Conservation (phyloP, 1,140 invertebrate genomes). For the Cecropterus lyciades region DNA sequence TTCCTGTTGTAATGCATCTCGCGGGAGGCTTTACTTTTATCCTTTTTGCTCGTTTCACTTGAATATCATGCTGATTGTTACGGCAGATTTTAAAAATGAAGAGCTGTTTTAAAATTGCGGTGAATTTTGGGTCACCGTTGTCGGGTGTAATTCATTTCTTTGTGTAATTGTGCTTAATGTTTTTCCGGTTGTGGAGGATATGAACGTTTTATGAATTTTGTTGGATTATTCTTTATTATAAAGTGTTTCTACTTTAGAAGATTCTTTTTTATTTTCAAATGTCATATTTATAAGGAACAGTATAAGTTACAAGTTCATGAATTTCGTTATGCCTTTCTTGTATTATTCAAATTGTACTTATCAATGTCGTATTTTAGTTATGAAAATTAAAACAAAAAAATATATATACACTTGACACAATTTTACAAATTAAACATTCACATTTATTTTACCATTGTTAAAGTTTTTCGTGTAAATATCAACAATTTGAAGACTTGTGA, state of each 20-base stretch:
- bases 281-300: too few relatives aligned
- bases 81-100: constrained; percentile 20
- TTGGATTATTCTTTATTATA: constrained; percentile 17
- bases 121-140: constrained; percentile 9
- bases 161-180: constrained; percentile 24
- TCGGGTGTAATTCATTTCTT: constrained; percentile 22
- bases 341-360: too few relatives aligned
- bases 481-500: too few relatives aligned
- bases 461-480: too few relatives aligned
- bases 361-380: too few relatives aligned
- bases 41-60: constrained; percentile 22
- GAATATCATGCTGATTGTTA: constrained; percentile 39
- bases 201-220: constrained; percentile 22
- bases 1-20: constrained; percentile 47
- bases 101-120: constrained; percentile 24
- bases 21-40: constrained; percentile 48
- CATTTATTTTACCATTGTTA: too few relatives aligned
- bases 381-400: too few relatives aligned
- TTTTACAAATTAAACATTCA: too few relatives aligned
- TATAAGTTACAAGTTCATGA: too few relatives aligned
- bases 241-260: constrained; percentile 4
- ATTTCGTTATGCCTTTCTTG: too few relatives aligned
- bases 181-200: constrained; percentile 19
- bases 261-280: neutral
- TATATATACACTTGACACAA: too few relatives aligned